Evolutionary conservation across 2,113 vertebrate genomes (phyloP).

Genomic region (Argyrosomus japonicus): DNA sequence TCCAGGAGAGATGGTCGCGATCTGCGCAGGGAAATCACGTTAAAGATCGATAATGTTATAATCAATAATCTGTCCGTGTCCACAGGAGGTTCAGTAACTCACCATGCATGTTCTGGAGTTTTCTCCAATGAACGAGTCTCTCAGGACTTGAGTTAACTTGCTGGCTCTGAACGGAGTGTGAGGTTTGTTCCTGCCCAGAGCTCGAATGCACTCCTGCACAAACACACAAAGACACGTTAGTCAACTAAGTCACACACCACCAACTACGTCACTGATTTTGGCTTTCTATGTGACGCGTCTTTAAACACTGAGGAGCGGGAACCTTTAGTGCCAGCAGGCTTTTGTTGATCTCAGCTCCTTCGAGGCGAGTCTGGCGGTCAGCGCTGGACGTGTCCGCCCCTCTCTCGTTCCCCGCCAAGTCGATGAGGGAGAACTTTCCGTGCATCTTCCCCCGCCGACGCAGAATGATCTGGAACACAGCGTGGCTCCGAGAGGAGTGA

Average conservation of each 20-base stretch:
- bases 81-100: constrained; percentile 39
- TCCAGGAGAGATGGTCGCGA: constrained; percentile 97
- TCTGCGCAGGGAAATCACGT: constrained; percentile 80
- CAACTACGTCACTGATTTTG: no score
- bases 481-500: constrained; percentile 97
- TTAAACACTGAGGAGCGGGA: constrained; percentile 1
- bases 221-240: not conserved
- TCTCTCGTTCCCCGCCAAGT: constrained; percentile 97
- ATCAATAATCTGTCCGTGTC: not conserved
- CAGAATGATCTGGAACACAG: constrained; percentile 98
- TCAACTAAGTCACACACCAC: no score
- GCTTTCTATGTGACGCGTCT: no score
- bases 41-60: not conserved
- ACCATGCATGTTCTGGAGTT: constrained; percentile 99
- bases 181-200: constrained; percentile 96
- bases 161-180: constrained; percentile 98
- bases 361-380: constrained; percentile 95
- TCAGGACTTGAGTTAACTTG: constrained; percentile 97
- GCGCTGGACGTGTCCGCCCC: constrained; percentile 98
- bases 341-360: constrained; percentile 99
- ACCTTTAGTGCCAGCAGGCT: constrained; percentile 99
- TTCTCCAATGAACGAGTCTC: constrained; percentile 98
- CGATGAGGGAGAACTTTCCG: constrained; percentile 98
- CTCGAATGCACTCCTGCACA: constrained; percentile 96
- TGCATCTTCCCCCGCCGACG: constrained; percentile 95